Conservation (phyloP, 2,113 vertebrate genomes). For the Neoarius graeffei region DNA sequence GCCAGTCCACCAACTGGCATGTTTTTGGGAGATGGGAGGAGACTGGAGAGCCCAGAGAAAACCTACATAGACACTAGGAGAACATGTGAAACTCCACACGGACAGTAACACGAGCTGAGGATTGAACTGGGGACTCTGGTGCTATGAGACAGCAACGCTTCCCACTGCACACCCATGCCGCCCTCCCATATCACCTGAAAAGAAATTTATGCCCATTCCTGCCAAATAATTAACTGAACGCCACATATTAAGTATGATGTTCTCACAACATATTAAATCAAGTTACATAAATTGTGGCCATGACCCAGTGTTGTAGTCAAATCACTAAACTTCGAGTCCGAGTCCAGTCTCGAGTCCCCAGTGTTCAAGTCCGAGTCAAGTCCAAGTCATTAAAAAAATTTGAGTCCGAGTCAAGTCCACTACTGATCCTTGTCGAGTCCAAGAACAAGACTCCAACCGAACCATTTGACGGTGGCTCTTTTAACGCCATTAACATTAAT, state of each 20-base stretch:
- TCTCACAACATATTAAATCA: not conserved
- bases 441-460: no score
- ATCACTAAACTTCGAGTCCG: no score
- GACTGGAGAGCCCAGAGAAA: not conserved
- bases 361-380: no score
- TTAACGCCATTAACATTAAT: not conserved
- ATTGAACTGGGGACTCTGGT: not conserved
- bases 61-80: not conserved
- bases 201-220: not conserved
- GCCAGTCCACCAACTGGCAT: not conserved
- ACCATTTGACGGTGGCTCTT: constrained; percentile 17
- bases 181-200: not conserved
- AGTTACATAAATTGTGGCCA: not conserved
- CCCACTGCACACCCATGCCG: not conserved
- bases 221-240: not conserved
- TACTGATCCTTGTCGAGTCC: no score
- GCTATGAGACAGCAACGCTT: not conserved
- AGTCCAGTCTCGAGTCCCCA: no score
- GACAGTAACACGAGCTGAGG: not conserved
- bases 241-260: not conserved
- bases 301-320: no score
- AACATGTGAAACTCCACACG: not conserved
- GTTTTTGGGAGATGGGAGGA: not conserved
- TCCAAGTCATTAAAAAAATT: no score
- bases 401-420: no score